These are phyloP conservation scores for Nycteola revayana DNA, from an alignment of 2,888 invertebrate species.

Conservation along the genomic window DNA sequence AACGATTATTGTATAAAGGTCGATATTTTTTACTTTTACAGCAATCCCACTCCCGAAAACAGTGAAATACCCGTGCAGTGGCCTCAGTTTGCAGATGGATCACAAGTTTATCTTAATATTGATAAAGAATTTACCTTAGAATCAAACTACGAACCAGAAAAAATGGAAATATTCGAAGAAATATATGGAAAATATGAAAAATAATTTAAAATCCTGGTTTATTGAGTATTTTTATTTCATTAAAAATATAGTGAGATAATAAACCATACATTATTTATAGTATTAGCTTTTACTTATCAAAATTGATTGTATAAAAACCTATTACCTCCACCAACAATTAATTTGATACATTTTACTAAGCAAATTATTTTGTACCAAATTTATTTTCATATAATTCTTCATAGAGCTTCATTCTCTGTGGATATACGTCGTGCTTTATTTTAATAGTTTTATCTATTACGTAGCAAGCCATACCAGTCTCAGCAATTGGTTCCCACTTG, in stretches of 20 bases:
- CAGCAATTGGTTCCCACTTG: conserved; percentile 58
- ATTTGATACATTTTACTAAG: background rate
- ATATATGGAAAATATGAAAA: conserved; percentile 42
- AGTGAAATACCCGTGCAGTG: conserved; percentile 27
- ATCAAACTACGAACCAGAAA: conserved; percentile 37
- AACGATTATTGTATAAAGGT: too few relatives aligned
- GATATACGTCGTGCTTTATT: conserved; percentile 56
- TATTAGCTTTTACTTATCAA: too few relatives aligned
- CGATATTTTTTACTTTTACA: too few relatives aligned
- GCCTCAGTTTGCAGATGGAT: conserved; percentile 29
- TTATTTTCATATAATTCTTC: conserved; percentile 50
- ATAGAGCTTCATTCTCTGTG: conserved; percentile 54
- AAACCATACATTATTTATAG: too few relatives aligned
- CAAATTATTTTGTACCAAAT: conserved; percentile 4
- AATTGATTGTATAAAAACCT: too few relatives aligned
- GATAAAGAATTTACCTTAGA: conserved; percentile 34
- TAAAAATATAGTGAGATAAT: too few relatives aligned
- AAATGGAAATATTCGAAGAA: conserved; percentile 41
- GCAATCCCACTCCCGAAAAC: conserved; percentile 34
- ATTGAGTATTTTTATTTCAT: too few relatives aligned
- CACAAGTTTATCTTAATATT: conserved; percentile 35
- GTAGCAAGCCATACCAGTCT: conserved; percentile 44
- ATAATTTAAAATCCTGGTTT: too few relatives aligned
- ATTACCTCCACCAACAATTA: too few relatives aligned
- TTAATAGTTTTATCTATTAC: conserved; percentile 54